Percentiles rank a stretch among this genome's conserved stretches.
These are phyloP conservation scores for Ptiloglossa arizonensis DNA, from an alignment of 1,140 invertebrate genomes.

Conservation along the genomic window DNA sequence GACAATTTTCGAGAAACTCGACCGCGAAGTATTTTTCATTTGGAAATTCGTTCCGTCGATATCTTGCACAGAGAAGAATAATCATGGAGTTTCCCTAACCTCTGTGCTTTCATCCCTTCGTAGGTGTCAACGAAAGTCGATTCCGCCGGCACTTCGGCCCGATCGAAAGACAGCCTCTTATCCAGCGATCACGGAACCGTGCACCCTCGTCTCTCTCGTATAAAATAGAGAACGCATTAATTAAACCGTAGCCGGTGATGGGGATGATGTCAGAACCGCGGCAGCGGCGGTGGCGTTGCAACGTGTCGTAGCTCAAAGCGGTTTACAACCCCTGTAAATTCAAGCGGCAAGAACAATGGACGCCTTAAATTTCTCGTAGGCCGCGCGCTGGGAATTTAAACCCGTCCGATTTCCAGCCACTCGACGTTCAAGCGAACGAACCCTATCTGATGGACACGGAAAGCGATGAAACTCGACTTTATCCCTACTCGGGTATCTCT, in stretches of 20 bases:
- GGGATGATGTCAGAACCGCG: constrained; percentile 40
- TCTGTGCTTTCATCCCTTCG: not conserved
- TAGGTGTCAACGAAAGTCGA: not conserved
- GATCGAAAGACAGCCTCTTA: constrained; percentile 14
- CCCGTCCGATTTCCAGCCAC: constrained; percentile 33
- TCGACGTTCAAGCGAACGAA: constrained; percentile 14
- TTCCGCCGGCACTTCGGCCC: not conserved
- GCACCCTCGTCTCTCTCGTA: constrained; percentile 10
- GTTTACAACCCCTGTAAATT: constrained; percentile 52
- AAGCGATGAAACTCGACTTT: constrained; percentile 42
- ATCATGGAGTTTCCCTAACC: too few relatives aligned
- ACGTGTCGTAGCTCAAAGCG: constrained; percentile 52
- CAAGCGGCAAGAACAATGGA: constrained; percentile 41
- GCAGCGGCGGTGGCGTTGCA: constrained; percentile 28
- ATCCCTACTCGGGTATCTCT: constrained; percentile 25
- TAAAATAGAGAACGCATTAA: constrained; percentile 54
- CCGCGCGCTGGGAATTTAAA: constrained; percentile 43
- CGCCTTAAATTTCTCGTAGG: constrained; percentile 48
- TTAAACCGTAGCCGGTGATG: constrained; percentile 36
- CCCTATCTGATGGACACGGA: constrained; percentile 44
- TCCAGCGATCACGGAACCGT: not conserved
- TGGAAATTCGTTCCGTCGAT: too few relatives aligned
- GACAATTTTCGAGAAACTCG: too few relatives aligned
- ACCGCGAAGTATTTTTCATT: too few relatives aligned
- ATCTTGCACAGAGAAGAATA: not conserved